Base-by-base conservation (phyloP, 2,797 vertebrate species). In the Melanogrammus aeglefinus region DNA sequence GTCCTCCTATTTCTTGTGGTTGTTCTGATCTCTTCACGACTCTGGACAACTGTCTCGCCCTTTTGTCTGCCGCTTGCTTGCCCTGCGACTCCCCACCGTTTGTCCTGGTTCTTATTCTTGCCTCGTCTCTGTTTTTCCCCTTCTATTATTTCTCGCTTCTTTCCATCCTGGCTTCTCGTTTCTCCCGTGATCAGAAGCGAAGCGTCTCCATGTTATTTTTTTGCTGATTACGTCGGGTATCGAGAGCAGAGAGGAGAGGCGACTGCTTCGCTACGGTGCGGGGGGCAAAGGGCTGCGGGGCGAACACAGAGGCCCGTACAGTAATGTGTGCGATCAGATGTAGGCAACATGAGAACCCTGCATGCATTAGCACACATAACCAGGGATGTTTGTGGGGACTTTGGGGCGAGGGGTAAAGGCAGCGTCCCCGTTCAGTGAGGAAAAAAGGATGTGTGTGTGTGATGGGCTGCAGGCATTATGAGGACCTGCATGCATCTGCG, bases 1-100 rank as follows among this genome's bases (percentile, higher is more conserved):
- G 8, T 69, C 24, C 63, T 69, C 63, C 27, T 2, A 69, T 27
- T 69, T 69, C 63, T 35, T 72, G 33, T 35, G 70, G 70, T 76
- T 57, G 73, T 39, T 76, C 75, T 24, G 73, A n/a, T 83, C 75
- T 66, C 79, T 81, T 29, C 18, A 72, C 16, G 76, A 38, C 80
- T 80, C 73, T 14, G 7, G 41, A 13, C 13, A 18, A 44, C 63
- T 71, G 5, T 71, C 16, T 29, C 24, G 16, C 51, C 16, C 33
- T 10, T 51, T 57, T 35, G 36, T 44, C 73, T 75, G 36, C 6
- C 9, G 31, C 44, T 75, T 31, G 0, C 41, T 75, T 21, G n/a
- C 29, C 74, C 33, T 21, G 14, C 9, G 4, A 36, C 6, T 2
- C 38, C 38, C 27, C 27, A 29, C 10, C n/a, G n/a, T n/a, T 71